Base-by-base conservation (phyloP, 2,797 vertebrate species). In the Sylvilagus floridanus region DNA sequence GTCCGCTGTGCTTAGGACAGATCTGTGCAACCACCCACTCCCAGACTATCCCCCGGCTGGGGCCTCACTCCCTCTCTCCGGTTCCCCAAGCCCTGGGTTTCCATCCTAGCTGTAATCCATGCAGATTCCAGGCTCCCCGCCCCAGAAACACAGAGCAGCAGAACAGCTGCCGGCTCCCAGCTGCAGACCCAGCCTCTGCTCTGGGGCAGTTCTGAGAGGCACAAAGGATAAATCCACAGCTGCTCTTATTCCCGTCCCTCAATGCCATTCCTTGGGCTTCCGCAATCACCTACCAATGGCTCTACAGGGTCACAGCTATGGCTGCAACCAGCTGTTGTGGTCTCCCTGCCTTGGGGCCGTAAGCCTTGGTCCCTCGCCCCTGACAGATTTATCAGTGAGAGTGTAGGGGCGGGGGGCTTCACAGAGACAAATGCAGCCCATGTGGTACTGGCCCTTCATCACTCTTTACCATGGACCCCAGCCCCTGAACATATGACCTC, bases 231-330 rank as follows among this genome's bases (percentile, higher is more conserved):
- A 42, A 86, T 32, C 8, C 54, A 2, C 22, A 0, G n/a, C 2
- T 9, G 35, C 13, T 4, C 30, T 52, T 8, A 3, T 3, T 62
- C 37, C 16, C 21, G 11, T 7, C 42, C 35, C 81, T 4, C 6
- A 50, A 14, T 21, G 60, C 30, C 7, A 5, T 8, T 13, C 13
- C 19, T 0, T 28, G 62, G 73, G 77, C 68, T 8, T 24, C 81
- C 30, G 0, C 60, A n/a, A 17, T 28, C 50, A 0, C 52, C 72
- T 63, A 57, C 21, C 6, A 8, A 57, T 16, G 57, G 7, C 2
- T n/a, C 19, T 22, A 0, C 0, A 10, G 2, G 7, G 26, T 1
- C 24, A 22, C 14, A 0, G 5, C 17, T 0, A 3, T 19, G 47
- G n/a, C 5, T 47, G 37, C 19, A 10, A 21, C 83, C 6, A 16